Conservation (phyloP, 2,888 invertebrate genomes). For the Parnassius orleans region DNA sequence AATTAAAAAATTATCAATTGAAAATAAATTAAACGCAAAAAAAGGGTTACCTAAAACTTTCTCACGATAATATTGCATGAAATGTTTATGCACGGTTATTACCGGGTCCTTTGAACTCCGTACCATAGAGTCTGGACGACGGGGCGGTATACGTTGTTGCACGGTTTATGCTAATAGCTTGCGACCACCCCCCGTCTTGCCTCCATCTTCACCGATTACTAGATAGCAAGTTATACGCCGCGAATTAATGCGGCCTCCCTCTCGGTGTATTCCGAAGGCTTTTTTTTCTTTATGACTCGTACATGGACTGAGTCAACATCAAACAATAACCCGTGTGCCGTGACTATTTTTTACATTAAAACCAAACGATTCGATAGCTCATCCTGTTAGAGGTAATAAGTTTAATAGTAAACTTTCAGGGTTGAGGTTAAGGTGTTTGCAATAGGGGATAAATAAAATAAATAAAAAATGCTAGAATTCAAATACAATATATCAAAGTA, state of each 20-base stretch:
- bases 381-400: too few species aligned
- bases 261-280: constrained; percentile 3
- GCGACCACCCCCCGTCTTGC: constrained; percentile 58
- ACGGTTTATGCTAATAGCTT: constrained; percentile 68
- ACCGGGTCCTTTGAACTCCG: constrained; percentile 17
- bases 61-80: constrained; percentile 9
- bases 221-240: constrained; percentile 1
- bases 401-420: too few species aligned
- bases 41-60: neutral
- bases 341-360: neutral
- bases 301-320: neutral
- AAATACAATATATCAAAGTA: too few species aligned
- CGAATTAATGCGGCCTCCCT: constrained; percentile 2
- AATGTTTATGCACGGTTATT: constrained; percentile 13
- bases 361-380: neutral
- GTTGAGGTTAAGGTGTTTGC: too few species aligned
- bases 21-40: neutral
- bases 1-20: too few species aligned
- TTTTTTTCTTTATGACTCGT: constrained; percentile 5
- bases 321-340: neutral
- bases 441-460: too few species aligned
- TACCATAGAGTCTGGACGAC: constrained; percentile 27
- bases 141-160: constrained; percentile 48
- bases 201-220: constrained; percentile 28
- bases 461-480: too few species aligned